These are phyloP conservation scores for Calliopum simillimum DNA, from an alignment of 2,888 invertebrate genomes.

Conservation along the genomic window DNA sequence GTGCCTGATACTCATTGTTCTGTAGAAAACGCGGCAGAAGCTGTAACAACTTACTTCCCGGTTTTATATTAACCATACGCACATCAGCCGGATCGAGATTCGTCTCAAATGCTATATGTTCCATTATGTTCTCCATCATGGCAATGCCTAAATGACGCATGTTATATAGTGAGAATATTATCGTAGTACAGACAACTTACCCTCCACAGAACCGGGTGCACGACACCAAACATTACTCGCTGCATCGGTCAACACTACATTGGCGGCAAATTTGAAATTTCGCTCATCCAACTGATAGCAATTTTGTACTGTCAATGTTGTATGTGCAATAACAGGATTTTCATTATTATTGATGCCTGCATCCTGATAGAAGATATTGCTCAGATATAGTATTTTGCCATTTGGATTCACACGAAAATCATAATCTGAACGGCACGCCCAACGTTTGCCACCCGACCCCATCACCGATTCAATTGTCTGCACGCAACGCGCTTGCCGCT, in stretches of 20 bases:
- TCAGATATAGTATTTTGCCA: constrained; percentile 76
- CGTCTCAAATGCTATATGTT: constrained; percentile 71
- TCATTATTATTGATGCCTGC: constrained; percentile 71
- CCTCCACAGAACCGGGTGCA: constrained; percentile 73
- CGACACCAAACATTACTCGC: constrained; percentile 77
- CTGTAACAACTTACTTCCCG: constrained; percentile 59
- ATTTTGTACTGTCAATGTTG: constrained; percentile 63
- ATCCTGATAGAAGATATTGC: constrained; percentile 70
- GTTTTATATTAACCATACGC: constrained; percentile 69
- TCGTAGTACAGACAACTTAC: constrained; percentile 10
- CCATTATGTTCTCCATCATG: constrained; percentile 74
- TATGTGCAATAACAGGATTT: constrained; percentile 51
- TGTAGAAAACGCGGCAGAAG: constrained; percentile 69
- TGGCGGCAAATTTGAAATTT: constrained; percentile 76
- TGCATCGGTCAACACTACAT: constrained; percentile 74
- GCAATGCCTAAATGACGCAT: constrained; percentile 68
- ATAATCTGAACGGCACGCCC: constrained; percentile 72
- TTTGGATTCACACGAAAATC: constrained; percentile 73
- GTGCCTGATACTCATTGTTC: constrained; percentile 69
- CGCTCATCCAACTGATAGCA: constrained; percentile 72
- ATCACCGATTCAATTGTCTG: constrained; percentile 79
- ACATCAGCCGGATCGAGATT: constrained; percentile 72
- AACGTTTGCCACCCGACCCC: constrained; percentile 75
- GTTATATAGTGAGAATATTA: too few species aligned
- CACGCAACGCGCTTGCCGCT: constrained; percentile 76